These are phyloP conservation scores for Zaprionus davidi DNA, from an alignment of 1,140 invertebrate species.

Conservation along the genomic window DNA sequence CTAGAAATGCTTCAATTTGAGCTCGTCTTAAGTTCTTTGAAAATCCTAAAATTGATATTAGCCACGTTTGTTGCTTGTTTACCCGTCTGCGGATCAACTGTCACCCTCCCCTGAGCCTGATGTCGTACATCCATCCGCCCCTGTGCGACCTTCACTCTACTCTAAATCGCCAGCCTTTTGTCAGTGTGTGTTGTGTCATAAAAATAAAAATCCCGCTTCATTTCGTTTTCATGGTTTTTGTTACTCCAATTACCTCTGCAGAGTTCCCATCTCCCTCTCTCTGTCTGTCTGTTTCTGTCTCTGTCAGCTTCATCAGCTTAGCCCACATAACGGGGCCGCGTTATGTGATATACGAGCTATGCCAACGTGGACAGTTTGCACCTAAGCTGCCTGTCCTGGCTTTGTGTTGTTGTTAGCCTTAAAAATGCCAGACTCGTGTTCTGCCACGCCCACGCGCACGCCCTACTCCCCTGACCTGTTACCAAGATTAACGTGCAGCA, in stretches of 20 bases:
- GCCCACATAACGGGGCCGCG: conserved; percentile 48
- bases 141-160: conserved; percentile 56
- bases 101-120: not conserved
- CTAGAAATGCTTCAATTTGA: not conserved
- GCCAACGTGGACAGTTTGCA: conserved; percentile 50
- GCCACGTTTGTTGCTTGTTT: conserved; percentile 35
- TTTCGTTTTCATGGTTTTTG: conserved; percentile 54
- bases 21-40: not conserved
- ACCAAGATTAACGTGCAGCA: conserved; percentile 43
- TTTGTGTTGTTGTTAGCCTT: conserved; percentile 56
- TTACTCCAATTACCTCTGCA: conserved; percentile 60
- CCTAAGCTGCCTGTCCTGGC: conserved; percentile 51
- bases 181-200: conserved; percentile 47
- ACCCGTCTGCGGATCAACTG: conserved; percentile 22
- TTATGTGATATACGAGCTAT: conserved; percentile 54
- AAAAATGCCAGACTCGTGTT: conserved; percentile 42
- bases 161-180: conserved; percentile 53
- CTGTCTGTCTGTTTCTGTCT: not conserved
- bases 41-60: conserved; percentile 15
- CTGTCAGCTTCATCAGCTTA: conserved; percentile 39
- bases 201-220: conserved; percentile 61
- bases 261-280: not conserved
- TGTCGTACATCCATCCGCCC: conserved; percentile 21
- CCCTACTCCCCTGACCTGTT: conserved; percentile 38
- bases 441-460: conserved; percentile 10